A percentile compares a stretch with the other conserved stretches of the same genome.
phyloP scores from a whole-genome alignment of 2,113 vertebrate genomes.

The Mus spicilegus region DNA sequence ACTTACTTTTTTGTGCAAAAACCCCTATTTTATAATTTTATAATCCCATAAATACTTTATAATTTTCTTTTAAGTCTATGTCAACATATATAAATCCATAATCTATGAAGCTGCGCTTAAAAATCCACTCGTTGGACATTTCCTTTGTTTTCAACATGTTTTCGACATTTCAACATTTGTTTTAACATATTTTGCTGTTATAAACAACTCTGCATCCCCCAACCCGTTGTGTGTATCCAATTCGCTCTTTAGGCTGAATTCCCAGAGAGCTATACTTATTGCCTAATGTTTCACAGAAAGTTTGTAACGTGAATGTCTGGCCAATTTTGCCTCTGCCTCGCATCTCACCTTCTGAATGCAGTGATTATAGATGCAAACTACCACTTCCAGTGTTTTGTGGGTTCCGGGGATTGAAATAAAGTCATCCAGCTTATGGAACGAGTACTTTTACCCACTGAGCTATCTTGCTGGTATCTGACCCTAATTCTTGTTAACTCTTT shows the following conservation, averaged over 20 bases:
- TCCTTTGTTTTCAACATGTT: background rate
- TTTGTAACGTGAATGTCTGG: background rate
- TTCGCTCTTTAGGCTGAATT: conserved; percentile 45
- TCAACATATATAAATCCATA: background rate
- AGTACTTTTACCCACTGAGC: background rate
- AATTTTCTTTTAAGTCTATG: background rate
- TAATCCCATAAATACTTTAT: conserved; percentile 26
- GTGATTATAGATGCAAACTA: background rate
- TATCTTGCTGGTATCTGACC: background rate
- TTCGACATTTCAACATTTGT: background rate
- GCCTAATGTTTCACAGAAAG: background rate
- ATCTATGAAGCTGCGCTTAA: background rate
- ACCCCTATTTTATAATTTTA: conserved; percentile 20
- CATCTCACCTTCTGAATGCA: background rate
- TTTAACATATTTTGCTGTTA: background rate
- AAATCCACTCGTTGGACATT: background rate
- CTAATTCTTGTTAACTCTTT: conserved; percentile 6
- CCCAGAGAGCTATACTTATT: background rate
- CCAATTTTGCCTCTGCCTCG: background rate
- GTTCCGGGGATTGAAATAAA: background rate
- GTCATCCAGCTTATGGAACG: background rate
- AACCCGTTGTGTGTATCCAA: background rate
- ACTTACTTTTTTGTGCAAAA: conserved; percentile 12
- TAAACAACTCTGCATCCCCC: background rate
- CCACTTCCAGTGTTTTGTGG: background rate